These are phyloP conservation scores for Lineus longissimus DNA, from an alignment of 1,140 invertebrate genomes.

Conservation along the genomic window DNA sequence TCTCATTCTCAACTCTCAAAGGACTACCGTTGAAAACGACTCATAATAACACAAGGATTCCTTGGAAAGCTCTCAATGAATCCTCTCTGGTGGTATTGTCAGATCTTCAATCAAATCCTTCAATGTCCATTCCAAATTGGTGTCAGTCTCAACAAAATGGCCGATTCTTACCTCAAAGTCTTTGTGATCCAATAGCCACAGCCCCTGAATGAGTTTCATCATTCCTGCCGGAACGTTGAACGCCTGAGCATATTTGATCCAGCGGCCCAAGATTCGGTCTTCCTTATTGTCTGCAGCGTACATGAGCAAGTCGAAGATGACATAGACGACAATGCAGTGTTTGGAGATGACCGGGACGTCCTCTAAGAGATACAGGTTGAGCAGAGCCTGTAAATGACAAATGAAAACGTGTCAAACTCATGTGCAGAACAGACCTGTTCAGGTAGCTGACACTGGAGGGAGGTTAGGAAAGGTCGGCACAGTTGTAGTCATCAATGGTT, in stretches of 20 bases:
- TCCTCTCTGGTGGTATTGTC: too few relatives aligned
- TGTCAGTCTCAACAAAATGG: too few relatives aligned
- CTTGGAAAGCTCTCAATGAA: too few relatives aligned
- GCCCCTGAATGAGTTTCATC: constrained; percentile 73
- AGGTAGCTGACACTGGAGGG: too few relatives aligned
- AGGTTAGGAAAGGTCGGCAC: too few relatives aligned
- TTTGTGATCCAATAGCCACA: constrained; percentile 81
- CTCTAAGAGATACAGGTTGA: constrained; percentile 70
- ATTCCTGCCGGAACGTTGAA: constrained; percentile 68
- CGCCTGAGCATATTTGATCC: constrained; percentile 69
- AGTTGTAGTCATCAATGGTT: too few relatives aligned
- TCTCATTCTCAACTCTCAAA: too few relatives aligned
- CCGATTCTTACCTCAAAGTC: constrained; percentile 62
- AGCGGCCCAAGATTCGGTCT: constrained; percentile 8
- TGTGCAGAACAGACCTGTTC: not conserved
- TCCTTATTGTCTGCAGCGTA: constrained; percentile 17
- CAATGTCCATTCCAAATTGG: too few relatives aligned
- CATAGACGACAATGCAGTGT: constrained; percentile 73
- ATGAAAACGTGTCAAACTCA: too few relatives aligned
- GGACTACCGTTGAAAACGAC: too few relatives aligned
- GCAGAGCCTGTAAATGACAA: constrained; percentile 57
- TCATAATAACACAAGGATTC: too few relatives aligned
- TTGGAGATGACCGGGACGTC: constrained; percentile 61
- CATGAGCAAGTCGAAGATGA: constrained; percentile 71
- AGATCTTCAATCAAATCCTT: too few relatives aligned